Evolutionary conservation across 2,888 invertebrate species (phyloP), one percentile per base, ranked within the genome.

Genomic region (Acronicta alni): DNA sequence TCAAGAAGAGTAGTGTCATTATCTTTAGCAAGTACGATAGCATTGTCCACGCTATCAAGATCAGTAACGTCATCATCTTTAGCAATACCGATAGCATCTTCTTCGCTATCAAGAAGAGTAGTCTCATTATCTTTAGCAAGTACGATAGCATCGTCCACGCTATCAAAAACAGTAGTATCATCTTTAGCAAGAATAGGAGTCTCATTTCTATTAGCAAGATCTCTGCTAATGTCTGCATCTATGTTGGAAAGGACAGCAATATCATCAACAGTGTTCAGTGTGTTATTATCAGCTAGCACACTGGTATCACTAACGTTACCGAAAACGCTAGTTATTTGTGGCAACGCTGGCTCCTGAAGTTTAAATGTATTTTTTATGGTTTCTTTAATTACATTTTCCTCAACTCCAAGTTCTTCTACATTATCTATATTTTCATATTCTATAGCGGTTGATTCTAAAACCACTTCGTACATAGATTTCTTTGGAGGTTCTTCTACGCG

Each of bases 301-400:
- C 47, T 52, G 9, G 58, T 65, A 15, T 67, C 67, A 41, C 15
- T 53, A 14, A 78, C 67, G 12, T 74, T 69, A 3, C 85, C 79
- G 2, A 77, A 77, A 3, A 85, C 75, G 44, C 61, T 76, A 10
- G 71, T 71, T 17, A 85, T 85, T 71, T 80, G 80, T 15, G 80
- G 80, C 44, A 78, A 20, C 10, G 52, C 20, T 20, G 20, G 15
- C 35, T 57, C 18, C n/a, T 51, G 49, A 0, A 41, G 12, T 41
- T 8, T n/a, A 0, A 15, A 32, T 20, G 39, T 16, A 35, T 0
- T 20, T 32, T 41, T 49, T 17, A 52, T 44, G 20, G 18, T 14
- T 45, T 52, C 16, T 15, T 57, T 15, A 10, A 32, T 44, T 26
- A 49, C 30, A 3, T 35, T 20, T 6, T 54, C 46, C 30, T 56